phyloP scores from a whole-genome alignment of 1,140 invertebrate species.

The Drosophila arawakana region DNA sequence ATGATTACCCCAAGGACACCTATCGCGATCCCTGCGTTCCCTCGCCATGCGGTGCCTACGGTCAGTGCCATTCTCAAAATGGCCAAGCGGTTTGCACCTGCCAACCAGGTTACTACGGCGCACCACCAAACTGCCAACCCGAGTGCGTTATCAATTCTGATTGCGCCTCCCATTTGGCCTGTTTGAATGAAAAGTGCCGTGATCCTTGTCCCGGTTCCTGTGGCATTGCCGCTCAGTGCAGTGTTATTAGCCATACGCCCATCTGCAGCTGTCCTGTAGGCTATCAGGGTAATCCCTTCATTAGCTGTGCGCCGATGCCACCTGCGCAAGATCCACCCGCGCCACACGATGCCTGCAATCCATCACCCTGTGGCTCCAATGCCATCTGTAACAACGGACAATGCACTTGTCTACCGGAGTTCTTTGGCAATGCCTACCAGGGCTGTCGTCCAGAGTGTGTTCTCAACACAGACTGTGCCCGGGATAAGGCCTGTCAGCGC shows the following conservation, averaged over 20 bases:
- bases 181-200: slow-evolving; percentile 89
- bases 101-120: slow-evolving; percentile 89
- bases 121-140: slow-evolving; percentile 90
- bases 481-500: slow-evolving; percentile 88
- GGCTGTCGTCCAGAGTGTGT: slow-evolving; percentile 93
- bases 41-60: slow-evolving; percentile 92
- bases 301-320: slow-evolving; percentile 86
- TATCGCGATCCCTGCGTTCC: slow-evolving; percentile 91
- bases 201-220: slow-evolving; percentile 92
- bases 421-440: slow-evolving; percentile 90
- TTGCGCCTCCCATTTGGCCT: slow-evolving; percentile 89
- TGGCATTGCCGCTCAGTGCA: slow-evolving; percentile 92
- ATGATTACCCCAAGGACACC: slow-evolving; percentile 84
- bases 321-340: slow-evolving; percentile 61
- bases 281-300: slow-evolving; percentile 92
- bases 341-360: slow-evolving; percentile 85
- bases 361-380: slow-evolving; percentile 90
- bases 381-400: slow-evolving; percentile 86
- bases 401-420: slow-evolving; percentile 87
- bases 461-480: slow-evolving; percentile 92
- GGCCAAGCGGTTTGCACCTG: slow-evolving; percentile 91
- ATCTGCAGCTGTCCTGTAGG: slow-evolving; percentile 91
- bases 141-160: slow-evolving; percentile 92
- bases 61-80: slow-evolving; percentile 89
- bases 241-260: slow-evolving; percentile 93